Evolutionary conservation across 2,797 vertebrate species (phyloP).

Genomic region (Megaceryle alcyon): DNA sequence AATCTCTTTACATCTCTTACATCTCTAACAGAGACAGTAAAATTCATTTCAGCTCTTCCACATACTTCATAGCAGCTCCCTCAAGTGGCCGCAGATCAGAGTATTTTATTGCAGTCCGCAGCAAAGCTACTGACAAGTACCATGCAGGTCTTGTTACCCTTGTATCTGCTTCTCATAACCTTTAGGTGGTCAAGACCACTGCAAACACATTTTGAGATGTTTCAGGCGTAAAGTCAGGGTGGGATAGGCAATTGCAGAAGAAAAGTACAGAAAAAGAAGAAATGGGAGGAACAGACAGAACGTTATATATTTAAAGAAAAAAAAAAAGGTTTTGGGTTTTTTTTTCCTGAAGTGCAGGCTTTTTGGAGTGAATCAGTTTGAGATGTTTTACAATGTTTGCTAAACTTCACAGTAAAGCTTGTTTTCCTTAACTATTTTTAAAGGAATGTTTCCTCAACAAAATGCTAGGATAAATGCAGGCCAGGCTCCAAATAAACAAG

Average conservation of each 20-base stretch:
- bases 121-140: background rate
- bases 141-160: background rate
- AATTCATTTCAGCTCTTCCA: background rate
- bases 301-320: background rate
- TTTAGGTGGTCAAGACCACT: background rate
- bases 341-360: rapidly evolving
- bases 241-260: background rate
- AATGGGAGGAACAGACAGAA: background rate
- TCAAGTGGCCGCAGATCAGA: background rate
- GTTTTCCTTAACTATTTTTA: background rate
- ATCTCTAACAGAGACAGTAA: background rate
- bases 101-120: background rate
- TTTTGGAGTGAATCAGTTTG: background rate
- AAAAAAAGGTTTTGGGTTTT: background rate
- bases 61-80: constrained; percentile 42
- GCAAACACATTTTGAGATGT: background rate
- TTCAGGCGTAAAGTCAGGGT: background rate
- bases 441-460: background rate
- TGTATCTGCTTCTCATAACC: background rate
- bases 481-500: background rate
- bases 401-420: background rate
- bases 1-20: background rate
- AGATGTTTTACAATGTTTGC: background rate
- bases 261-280: background rate
- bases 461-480: background rate